Conservation (phyloP, 2,797 vertebrate species). For the Spinus pinus region DNA sequence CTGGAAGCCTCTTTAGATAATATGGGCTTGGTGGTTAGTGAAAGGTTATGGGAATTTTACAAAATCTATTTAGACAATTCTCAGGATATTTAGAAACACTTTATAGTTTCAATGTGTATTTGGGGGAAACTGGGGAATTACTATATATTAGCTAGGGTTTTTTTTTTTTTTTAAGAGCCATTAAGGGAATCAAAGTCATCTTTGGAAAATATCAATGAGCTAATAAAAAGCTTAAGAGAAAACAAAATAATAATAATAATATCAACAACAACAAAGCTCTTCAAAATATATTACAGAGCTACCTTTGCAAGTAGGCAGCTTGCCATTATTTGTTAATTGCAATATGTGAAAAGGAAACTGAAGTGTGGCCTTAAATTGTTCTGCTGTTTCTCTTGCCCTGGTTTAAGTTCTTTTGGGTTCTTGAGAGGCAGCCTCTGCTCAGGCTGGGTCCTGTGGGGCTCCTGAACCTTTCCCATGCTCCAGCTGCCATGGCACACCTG, state of each 20-base stretch:
- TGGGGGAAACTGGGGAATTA: neutral
- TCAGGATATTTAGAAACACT: conserved; percentile 35
- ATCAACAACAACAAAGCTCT: neutral
- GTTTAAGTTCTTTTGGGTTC: neutral
- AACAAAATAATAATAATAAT: neutral
- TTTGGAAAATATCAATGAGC: conserved; percentile 15
- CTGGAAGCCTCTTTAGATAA: conserved; percentile 57
- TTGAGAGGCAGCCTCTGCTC: neutral
- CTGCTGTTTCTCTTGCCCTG: neutral
- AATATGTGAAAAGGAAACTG: neutral
- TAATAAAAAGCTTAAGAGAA: conserved; percentile 22
- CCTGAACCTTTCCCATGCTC: fast-evolving
- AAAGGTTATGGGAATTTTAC: conserved; percentile 50
- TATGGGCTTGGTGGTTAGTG: conserved; percentile 31
- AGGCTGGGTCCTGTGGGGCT: fast-evolving
- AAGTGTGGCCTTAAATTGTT: neutral
- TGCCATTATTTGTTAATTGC: conserved; percentile 8
- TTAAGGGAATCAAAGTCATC: conserved; percentile 23
- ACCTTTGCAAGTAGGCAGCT: conserved; percentile 10
- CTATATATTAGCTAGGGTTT: neutral
- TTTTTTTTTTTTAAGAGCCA: neutral
- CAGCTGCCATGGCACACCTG: fast-evolving
- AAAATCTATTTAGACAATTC: conserved; percentile 47
- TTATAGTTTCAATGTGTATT: conserved; percentile 1
- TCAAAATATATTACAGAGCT: neutral